Base-by-base conservation (phyloP, 2,888 invertebrate genomes). In the Dascillus cervinus region DNA sequence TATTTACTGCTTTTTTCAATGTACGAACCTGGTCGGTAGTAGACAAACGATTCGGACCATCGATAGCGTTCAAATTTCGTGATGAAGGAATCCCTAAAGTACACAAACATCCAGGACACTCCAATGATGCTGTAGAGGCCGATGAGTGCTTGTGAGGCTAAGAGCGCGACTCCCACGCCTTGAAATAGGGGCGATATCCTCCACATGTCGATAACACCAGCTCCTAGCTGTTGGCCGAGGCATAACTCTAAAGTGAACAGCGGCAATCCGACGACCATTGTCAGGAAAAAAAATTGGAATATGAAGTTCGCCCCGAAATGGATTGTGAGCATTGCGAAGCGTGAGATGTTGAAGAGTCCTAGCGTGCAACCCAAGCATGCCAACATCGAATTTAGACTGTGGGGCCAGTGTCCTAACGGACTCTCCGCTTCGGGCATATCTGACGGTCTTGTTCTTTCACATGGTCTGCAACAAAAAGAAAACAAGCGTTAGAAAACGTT, bases 151-250 rank as follows among this genome's bases (percentile, higher is more conserved):
- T 90, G 90, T 3, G 81, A 77, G 34, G 84, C 63, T 11, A 90
- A 71, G 44, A 91, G 64, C 0, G 89, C 79, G 29, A 90, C 79
- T 10, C 91, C 91, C 11, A 91, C 84, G 2, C 92, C 91, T 68
- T 86, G 83, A 60, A 91, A 90, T 48, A 91, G 77, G 0, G 92
- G 92, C 31, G 90, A 90, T 52, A 91, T 89, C 53, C 77, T 77
- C 91, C 91, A 92, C 90, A 91, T 90, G 50, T 89, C 88, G 37
- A 91, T 77, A 1, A 88, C 84, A 0, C 91, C 91, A 0, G 87
- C 77, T 25, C 81, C 79, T 36, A 91, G 67, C 49, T 87, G 82
- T 61, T 89, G 86, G 2, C 92, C 91, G 48, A 91, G 68, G 47
- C 86, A 84, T 62, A 88, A 73, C 62, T 89, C 86, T 27, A 91